These are phyloP conservation scores for Cydia fagiglandana DNA, from an alignment of 1,140 invertebrate species.

Conservation along the genomic window DNA sequence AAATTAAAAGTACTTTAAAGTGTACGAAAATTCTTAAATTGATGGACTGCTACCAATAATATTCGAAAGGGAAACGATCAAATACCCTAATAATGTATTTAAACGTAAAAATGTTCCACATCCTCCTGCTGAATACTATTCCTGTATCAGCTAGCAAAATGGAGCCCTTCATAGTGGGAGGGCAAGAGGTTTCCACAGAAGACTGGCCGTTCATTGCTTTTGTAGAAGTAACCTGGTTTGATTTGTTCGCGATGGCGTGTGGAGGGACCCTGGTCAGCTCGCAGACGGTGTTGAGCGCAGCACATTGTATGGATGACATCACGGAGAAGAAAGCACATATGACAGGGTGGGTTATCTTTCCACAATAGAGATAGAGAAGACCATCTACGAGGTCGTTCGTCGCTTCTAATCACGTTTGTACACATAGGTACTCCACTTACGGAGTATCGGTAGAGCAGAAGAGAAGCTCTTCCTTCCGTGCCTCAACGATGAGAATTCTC, in stretches of 20 bases:
- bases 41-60: too few species aligned
- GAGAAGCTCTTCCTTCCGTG: too few species aligned
- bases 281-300: background rate
- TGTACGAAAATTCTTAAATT: too few species aligned
- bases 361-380: too few species aligned
- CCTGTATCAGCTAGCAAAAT: background rate
- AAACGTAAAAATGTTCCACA: background rate
- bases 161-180: background rate
- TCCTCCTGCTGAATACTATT: background rate
- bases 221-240: background rate
- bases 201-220: slow-evolving; percentile 24
- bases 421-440: too few species aligned
- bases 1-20: too few species aligned
- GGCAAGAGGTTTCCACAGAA: background rate
- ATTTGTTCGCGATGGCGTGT: background rate
- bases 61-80: too few species aligned
- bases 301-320: background rate
- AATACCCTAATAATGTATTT: too few species aligned
- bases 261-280: slow-evolving; percentile 10
- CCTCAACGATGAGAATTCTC: too few species aligned
- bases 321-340: background rate
- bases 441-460: too few species aligned
- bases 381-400: too few species aligned
- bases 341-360: background rate
- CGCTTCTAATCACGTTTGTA: too few species aligned